Evolutionary conservation across 2,113 vertebrate genomes (phyloP).

Genomic region (Capra hircus): DNA sequence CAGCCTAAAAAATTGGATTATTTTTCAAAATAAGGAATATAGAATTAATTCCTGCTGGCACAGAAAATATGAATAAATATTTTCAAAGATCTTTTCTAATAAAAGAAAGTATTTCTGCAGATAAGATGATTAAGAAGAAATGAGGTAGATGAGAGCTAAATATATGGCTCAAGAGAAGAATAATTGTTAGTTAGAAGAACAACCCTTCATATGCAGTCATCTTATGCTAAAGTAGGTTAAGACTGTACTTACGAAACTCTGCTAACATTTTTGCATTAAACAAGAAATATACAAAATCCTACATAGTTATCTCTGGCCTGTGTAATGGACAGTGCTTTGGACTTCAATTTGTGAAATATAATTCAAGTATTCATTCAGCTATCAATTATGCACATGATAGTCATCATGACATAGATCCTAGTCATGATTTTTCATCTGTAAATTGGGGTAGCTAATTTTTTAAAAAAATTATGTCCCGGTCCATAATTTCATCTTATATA

Average conservation of each 20-base stretch:
- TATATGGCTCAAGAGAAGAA: slow-evolving; percentile 1
- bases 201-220: not conserved
- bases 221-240: not conserved
- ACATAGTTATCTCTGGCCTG: not conserved
- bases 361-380: not conserved
- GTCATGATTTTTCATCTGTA: not conserved
- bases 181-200: not conserved
- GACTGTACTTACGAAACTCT: not conserved
- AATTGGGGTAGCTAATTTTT: not conserved
- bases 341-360: not conserved
- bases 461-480: not conserved
- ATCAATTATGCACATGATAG: not conserved
- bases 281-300: not conserved
- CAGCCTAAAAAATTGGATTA: slow-evolving; percentile 40
- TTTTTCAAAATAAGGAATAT: slow-evolving; percentile 41
- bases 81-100: slow-evolving; percentile 49
- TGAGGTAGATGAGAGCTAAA: slow-evolving; percentile 31
- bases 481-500: not conserved
- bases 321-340: not conserved
- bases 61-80: slow-evolving; percentile 44
- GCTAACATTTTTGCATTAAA: not conserved
- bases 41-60: slow-evolving; percentile 4
- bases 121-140: slow-evolving; percentile 12
- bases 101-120: slow-evolving; percentile 25
- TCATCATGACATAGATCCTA: not conserved